These are phyloP conservation scores for Thaumetopoea pityocampa DNA, from an alignment of 1,140 invertebrate genomes.

Conservation along the genomic window DNA sequence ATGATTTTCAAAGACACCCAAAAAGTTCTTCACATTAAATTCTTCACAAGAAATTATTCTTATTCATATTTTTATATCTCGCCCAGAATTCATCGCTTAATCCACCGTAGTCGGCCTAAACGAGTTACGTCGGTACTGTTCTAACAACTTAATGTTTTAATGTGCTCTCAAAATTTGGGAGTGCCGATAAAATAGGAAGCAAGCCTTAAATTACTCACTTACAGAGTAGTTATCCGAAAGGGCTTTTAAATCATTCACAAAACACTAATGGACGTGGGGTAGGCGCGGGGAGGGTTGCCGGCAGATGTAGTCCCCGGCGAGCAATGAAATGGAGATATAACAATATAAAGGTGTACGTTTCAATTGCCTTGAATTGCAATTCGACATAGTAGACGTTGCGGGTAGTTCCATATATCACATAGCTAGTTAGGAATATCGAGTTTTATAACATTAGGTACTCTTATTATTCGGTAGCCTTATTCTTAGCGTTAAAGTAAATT, in stretches of 20 bases:
- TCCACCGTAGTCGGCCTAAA: constrained; percentile 8
- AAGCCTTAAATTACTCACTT: constrained; percentile 75
- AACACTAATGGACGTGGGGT: constrained; percentile 74
- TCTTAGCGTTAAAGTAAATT: too few species aligned
- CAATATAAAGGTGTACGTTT: constrained; percentile 70
- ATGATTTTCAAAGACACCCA: too few species aligned
- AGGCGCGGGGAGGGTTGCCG: constrained; percentile 36
- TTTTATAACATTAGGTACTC: too few species aligned
- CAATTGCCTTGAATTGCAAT: constrained; percentile 65
- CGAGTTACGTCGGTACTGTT: constrained; percentile 1
- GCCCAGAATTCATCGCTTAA: constrained; percentile 3
- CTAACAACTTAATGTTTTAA: constrained; percentile 61
- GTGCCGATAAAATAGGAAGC: constrained; percentile 73
- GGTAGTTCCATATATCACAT: constrained; percentile 1
- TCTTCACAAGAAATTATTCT: too few species aligned
- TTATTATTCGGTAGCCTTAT: too few species aligned
- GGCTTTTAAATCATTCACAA: constrained; percentile 76
- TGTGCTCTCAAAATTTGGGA: constrained; percentile 73
- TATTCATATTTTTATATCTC: constrained; percentile 14
- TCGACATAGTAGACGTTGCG: constrained; percentile 24
- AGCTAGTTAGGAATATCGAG: constrained; percentile 10
- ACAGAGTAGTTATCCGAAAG: constrained; percentile 75
- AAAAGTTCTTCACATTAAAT: too few species aligned
- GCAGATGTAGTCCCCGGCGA: constrained; percentile 65
- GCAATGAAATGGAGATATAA: constrained; percentile 74